Evolutionary conservation across 1,140 invertebrate genomes (phyloP), one percentile per base, ranked within the genome.

Genomic region (Neelides sp.): DNA sequence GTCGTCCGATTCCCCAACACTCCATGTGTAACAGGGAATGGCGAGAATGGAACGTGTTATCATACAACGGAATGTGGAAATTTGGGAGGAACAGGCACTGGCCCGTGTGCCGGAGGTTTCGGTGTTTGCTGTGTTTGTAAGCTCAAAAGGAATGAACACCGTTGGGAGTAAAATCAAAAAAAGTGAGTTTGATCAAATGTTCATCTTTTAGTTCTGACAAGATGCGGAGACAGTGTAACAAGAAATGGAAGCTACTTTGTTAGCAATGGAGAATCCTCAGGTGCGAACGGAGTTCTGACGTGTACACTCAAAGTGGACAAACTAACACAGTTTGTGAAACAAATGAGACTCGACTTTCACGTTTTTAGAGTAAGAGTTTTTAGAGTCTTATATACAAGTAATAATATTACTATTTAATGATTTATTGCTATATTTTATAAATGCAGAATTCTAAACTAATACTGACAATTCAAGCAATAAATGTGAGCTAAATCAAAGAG

Each of bases 171-270:
- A n/a, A n/a, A n/a, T n/a, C n/a, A n/a, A n/a, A n/a, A n/a, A n/a
- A n/a, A n/a, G n/a, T n/a, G n/a, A n/a, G n/a, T n/a, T n/a, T n/a
- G n/a, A n/a, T n/a, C n/a, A n/a, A n/a, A n/a, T n/a, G n/a, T n/a
- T n/a, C n/a, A 43, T 42, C 50, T 54, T 57, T 41, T 48, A 85
- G 82, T 83, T 65, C 74, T 79, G 57, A 72, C 73, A 54, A 68
- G 72, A 0, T 85, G 83, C 59, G 80, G 82, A 3, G 69, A 71
- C 7, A 74, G 72, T 0, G 79, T 82, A 1, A 74, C 74, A 19
- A 70, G 78, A 35, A 88, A 88, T 61, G 84, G 85, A 50, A 88
- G 84, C 0, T 87, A 88, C 63, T 89, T 88, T 64, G 75, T 78
- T 1, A 88, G 79, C 66, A 75, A 75, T 1, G 76, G 74, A 2